Evolutionary conservation across 2,888 invertebrate genomes (phyloP), one percentile per base, ranked within the genome.

Genomic region (Drosophila tripunctata): DNA sequence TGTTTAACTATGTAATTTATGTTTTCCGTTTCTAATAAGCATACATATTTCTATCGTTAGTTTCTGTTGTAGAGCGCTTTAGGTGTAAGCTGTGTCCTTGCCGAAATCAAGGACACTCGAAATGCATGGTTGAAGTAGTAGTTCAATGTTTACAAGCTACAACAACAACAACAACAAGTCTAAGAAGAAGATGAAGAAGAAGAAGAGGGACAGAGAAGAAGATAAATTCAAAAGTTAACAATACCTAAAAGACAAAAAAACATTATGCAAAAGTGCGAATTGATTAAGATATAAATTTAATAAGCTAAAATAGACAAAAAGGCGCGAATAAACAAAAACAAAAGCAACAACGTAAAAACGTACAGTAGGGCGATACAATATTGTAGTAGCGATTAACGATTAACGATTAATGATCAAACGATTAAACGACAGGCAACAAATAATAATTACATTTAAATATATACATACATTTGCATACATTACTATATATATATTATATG

Each of bases 161-260:
- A 63, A 75, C 67, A 67, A n/a, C 19, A 36, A 3, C 33, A 45
- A 35, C 6, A 24, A 21, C 14, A 44, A 12, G 44, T 30, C 31
- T 36, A 45, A 41, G 51, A 21, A 43, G 33, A n/a, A 21, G 19
- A 45, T 4, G 22, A 38, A 47, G 67, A 41, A 44, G 36, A 54
- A 43, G 36, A 38, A 35, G 45, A 68, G 44, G 50, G 65, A 67
- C 64, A 57, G 56, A 68, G 64, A 82, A 75, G 75, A 80, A 74
- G 78, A 78, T 76, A 81, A 75, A 84, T 84, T 88, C 88, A 84
- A 88, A 88, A 89, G 90, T 89, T 89, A 89, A 90, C 88, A 90
- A 87, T 82, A 87, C 80, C 74, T 67, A 85, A 89, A 87, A 83
- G 88, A 87, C 87, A 67, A 87, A 75, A 88, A 87, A 75, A 88